Conservation (phyloP, 2,113 vertebrate species). For the Microtus pennsylvanicus region DNA sequence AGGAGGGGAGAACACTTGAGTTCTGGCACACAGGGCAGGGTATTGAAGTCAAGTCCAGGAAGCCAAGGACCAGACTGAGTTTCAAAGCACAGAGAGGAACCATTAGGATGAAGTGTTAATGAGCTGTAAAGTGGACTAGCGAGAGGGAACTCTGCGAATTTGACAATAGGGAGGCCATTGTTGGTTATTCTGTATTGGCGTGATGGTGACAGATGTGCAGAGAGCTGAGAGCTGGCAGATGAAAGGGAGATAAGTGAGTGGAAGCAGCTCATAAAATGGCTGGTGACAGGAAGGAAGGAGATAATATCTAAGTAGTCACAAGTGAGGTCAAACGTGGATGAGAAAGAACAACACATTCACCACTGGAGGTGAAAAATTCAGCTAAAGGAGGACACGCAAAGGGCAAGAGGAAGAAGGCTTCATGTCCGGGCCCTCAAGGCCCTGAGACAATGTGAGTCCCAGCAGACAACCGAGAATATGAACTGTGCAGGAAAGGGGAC, state of each 20-base stretch:
- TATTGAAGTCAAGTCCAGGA: neutral
- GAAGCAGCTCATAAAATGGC: neutral
- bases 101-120: neutral
- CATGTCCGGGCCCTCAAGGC: neutral
- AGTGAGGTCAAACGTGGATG: neutral
- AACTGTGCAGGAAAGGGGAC: neutral
- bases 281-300: constrained; percentile 41
- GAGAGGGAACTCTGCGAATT: neutral
- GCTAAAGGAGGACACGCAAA: constrained; percentile 25
- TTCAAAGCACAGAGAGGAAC: constrained; percentile 3
- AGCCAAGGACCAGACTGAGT: neutral
- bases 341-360: neutral
- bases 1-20: neutral
- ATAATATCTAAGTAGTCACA: constrained; percentile 14
- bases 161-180: neutral
- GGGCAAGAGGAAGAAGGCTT: neutral
- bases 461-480: neutral
- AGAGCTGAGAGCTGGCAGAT: neutral
- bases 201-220: neutral
- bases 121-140: neutral
- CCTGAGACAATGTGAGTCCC: neutral
- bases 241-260: neutral
- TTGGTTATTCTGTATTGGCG: neutral
- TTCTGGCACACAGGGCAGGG: neutral
- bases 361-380: neutral